phyloP scores from a whole-genome alignment of 92 coral and sea anemone genomes.

The Umimayanthus chanpuru region DNA sequence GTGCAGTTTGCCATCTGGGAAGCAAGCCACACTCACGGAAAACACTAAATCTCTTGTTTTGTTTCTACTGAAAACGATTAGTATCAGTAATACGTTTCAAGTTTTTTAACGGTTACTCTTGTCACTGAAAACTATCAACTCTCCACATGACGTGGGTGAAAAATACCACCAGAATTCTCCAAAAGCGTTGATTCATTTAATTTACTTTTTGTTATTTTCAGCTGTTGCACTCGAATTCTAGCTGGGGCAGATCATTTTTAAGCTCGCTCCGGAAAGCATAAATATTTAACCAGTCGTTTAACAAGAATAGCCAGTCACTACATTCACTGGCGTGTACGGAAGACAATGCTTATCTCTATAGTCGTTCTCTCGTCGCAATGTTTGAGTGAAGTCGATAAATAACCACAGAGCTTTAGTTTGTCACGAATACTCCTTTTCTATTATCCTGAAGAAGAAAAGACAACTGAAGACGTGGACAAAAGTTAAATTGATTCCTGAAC shows the following conservation, averaged over 20 bases:
- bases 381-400: constrained; percentile 2
- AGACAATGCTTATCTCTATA: constrained; percentile 18
- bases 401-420: constrained; percentile 10
- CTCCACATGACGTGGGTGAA: neutral
- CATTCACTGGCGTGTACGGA: neutral
- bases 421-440: constrained; percentile 3
- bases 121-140: neutral
- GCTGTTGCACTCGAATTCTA: neutral
- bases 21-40: neutral
- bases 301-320: constrained; percentile 2
- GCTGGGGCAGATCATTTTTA: constrained; percentile 4
- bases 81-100: neutral
- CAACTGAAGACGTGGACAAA: neutral
- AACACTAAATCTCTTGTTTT: neutral
- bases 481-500: neutral
- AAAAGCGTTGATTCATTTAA: neutral
- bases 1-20: constrained; percentile 4
- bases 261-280: constrained; percentile 22
- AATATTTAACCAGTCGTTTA: constrained; percentile 18
- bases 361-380: neutral
- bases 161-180: neutral
- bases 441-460: neutral
- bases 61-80: neutral
- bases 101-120: neutral
- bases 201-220: neutral